Evolutionary conservation across 2,888 invertebrate species (phyloP).

Genomic region (Seladonia tumulorum): DNA sequence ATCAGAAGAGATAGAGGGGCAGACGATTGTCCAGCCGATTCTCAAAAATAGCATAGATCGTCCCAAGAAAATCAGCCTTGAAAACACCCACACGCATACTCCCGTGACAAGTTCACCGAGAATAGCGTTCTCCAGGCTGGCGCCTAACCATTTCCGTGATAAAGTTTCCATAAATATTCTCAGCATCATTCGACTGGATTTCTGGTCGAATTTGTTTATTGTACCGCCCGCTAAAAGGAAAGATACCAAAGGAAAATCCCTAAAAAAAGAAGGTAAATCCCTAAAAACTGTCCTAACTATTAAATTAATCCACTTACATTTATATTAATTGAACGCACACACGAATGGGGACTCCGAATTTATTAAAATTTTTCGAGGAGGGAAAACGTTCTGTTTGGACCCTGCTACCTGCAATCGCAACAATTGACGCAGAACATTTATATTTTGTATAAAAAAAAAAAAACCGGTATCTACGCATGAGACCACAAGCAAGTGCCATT

Average conservation of each 20-base stretch:
- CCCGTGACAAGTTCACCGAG: slow-evolving; percentile 23
- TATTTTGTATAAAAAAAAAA: neutral
- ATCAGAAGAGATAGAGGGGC: neutral
- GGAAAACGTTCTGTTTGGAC: too few relatives aligned
- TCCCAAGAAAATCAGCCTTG: neutral
- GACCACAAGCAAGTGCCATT: neutral
- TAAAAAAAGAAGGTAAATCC: too few relatives aligned
- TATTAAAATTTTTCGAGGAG: too few relatives aligned
- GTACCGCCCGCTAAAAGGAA: neutral
- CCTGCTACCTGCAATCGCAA: too few relatives aligned
- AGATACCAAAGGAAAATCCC: neutral
- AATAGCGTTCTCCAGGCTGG: slow-evolving; percentile 20
- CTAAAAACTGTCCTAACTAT: too few relatives aligned
- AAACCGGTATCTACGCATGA: neutral
- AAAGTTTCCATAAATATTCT: neutral
- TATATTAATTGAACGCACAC: too few relatives aligned
- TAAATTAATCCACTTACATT: too few relatives aligned
- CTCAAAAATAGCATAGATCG: neutral
- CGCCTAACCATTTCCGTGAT: neutral
- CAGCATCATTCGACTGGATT: neutral
- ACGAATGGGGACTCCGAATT: too few relatives aligned
- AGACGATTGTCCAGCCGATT: neutral
- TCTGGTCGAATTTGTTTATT: neutral
- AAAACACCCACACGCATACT: slow-evolving; percentile 23
- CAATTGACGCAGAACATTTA: too few relatives aligned